Conservation (phyloP, 2,113 vertebrate genomes). For the Anser cygnoides region DNA sequence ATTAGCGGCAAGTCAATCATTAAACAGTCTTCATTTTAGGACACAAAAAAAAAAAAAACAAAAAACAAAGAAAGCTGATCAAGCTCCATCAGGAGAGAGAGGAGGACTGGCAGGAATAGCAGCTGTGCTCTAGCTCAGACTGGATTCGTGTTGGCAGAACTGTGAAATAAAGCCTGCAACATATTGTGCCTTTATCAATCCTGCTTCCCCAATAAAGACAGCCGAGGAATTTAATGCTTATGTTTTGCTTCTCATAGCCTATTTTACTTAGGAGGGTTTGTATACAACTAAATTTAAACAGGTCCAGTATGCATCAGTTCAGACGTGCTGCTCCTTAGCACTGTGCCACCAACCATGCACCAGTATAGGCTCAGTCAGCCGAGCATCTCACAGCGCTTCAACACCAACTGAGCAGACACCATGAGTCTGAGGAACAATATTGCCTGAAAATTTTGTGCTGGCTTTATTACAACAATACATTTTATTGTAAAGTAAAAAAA, state of each 20-base stretch:
- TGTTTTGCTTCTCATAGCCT: slow-evolving; percentile 50
- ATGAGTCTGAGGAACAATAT: slow-evolving; percentile 15
- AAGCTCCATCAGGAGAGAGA: slow-evolving; percentile 47
- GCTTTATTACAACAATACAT: background rate
- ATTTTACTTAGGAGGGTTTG: slow-evolving; percentile 17
- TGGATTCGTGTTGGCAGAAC: slow-evolving; percentile 68
- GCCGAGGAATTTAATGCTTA: slow-evolving; percentile 17
- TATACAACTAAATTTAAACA: background rate
- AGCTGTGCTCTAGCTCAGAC: slow-evolving; percentile 68
- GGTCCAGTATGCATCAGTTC: slow-evolving; percentile 13
- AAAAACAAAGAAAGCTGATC: slow-evolving; percentile 52
- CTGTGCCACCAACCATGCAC: background rate
- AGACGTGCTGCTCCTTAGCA: background rate
- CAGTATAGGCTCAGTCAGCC: slow-evolving; percentile 13
- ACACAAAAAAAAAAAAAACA: slow-evolving; percentile 26
- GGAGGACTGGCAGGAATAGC: slow-evolving; percentile 39
- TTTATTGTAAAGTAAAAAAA: background rate
- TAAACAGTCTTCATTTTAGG: slow-evolving; percentile 26
- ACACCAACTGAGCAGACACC: slow-evolving; percentile 20
- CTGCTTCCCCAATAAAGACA: slow-evolving; percentile 49
- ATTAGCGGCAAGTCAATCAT: background rate
- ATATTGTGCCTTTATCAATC: slow-evolving; percentile 62
- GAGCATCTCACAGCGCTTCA: slow-evolving; percentile 24
- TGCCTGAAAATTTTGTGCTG: slow-evolving; percentile 26
- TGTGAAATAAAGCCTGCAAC: slow-evolving; percentile 65